Evolutionary conservation across 2,113 vertebrate species (phyloP).

Genomic region (Climacteris rufus): DNA sequence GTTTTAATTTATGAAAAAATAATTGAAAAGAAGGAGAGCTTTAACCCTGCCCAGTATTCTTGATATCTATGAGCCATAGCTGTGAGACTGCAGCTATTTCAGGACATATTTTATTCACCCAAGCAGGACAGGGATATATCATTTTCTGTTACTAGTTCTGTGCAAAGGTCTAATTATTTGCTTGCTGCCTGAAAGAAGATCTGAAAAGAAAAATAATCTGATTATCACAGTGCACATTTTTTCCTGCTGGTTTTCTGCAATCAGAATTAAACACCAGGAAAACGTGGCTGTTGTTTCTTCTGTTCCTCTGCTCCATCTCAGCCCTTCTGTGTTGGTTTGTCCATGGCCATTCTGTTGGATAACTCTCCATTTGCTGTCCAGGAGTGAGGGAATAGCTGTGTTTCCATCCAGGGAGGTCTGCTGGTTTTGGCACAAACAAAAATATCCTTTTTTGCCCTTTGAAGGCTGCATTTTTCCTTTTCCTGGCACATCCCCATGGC

Average conservation of each 20-base stretch:
- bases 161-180: slow-evolving; percentile 1
- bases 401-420: neutral
- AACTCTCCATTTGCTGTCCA: neutral
- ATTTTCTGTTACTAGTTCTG: neutral
- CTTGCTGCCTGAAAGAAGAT: neutral
- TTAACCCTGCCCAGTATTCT: neutral
- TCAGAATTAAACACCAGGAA: neutral
- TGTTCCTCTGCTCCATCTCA: neutral
- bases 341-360: neutral
- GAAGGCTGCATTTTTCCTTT: neutral
- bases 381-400: neutral
- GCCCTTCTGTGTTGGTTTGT: neutral
- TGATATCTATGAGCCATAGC: neutral
- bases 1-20: slow-evolving; percentile 19
- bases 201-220: neutral
- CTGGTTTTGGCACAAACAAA: neutral
- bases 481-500: neutral
- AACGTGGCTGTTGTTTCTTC: neutral
- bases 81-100: neutral
- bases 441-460: neutral
- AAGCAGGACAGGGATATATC: neutral
- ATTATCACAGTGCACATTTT: neutral
- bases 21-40: slow-evolving; percentile 21
- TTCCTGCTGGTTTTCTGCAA: neutral
- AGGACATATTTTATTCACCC: neutral